Evolutionary conservation across 2,888 invertebrate species (phyloP).

Genomic region (Zaprionus obscuricornis): DNA sequence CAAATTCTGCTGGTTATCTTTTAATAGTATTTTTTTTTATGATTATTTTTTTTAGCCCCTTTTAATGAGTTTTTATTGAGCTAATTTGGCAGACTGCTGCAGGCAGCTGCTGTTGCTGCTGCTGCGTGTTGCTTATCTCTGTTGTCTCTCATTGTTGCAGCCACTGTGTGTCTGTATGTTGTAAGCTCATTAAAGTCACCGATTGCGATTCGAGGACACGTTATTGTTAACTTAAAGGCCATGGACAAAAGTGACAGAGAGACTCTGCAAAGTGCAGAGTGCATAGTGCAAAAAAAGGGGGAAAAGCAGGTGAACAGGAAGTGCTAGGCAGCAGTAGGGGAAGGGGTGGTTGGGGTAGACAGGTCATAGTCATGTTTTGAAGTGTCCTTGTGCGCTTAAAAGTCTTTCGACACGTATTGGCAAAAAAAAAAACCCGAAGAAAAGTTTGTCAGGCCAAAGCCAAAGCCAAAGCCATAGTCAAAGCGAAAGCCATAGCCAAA

Average conservation of each 20-base stretch:
- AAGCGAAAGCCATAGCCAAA: too few species aligned
- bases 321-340: neutral
- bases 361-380: slow-evolving; percentile 31
- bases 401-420: slow-evolving; percentile 68
- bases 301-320: slow-evolving; percentile 8
- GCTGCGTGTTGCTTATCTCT: slow-evolving; percentile 33
- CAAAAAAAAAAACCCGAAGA: too few species aligned
- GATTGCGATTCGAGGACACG: slow-evolving; percentile 56
- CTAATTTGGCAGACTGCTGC: slow-evolving; percentile 45
- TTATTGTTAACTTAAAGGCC: slow-evolving; percentile 46
- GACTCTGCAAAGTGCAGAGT: neutral
- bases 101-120: too few species aligned
- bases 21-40: slow-evolving; percentile 7
- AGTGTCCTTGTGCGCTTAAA: slow-evolving; percentile 73
- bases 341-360: neutral
- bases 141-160: slow-evolving; percentile 39
- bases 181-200: slow-evolving; percentile 62
- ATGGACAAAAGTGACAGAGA: slow-evolving; percentile 14
- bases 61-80: slow-evolving; percentile 54
- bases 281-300: neutral
- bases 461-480: too few species aligned
- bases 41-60: neutral
- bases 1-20: slow-evolving; percentile 38
- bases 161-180: too few species aligned
- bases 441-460: slow-evolving; percentile 66